Base-by-base conservation (phyloP, 2,113 vertebrate species). In the Podocnemis expansa region DNA sequence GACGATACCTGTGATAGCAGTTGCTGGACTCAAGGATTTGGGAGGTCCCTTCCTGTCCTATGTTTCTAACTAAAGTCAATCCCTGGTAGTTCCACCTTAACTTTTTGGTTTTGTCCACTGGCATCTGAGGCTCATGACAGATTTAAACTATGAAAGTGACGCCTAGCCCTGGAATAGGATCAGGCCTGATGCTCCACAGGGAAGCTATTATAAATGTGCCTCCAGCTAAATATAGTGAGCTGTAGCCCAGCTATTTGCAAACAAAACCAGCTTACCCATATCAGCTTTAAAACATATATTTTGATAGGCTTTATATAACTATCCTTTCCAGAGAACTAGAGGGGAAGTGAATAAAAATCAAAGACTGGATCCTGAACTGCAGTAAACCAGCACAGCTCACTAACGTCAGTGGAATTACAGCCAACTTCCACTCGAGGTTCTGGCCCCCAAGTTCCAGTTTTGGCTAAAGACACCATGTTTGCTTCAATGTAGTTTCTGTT, bases 321-420 rank as follows among this genome's bases (percentile, higher is more conserved):
- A 73, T 94, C 43, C 58, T 95, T 92, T 90, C 91, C 85, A 49
- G 93, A 94, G 95, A 86, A 92, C 85, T 70, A 52, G 79, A 60
- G 87, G 90, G 87, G 49, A 94, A 38, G 91, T 91, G 94, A 91
- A 12, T 25, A 34, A 63, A 87, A 87, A 73, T 58, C 82, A 76
- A 14, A 58, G 87, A 58, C 56, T 83, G 91, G 85, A 41, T 82
- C 67, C 89, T 63, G 81, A 80, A 84, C 91, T 91, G 83, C 14
- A 38, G 25, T 16, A 55, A 81, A 55, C 52, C 16, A 55, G 29
- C 73, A 73, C 58, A 91, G 75, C 89, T 92, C 29, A 1, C 0
- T 2, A 1, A 2, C 5, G 47, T 90, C 80, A 88, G 88, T 90
- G 92, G 78, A 67, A 63, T 63, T 38, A 89, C 60, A 52, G 54